A percentile compares a stretch with the other conserved stretches of the same genome.
These are phyloP conservation scores for Coluber constrictor DNA, from an alignment of 2,797 vertebrate species.

Conservation along the genomic window DNA sequence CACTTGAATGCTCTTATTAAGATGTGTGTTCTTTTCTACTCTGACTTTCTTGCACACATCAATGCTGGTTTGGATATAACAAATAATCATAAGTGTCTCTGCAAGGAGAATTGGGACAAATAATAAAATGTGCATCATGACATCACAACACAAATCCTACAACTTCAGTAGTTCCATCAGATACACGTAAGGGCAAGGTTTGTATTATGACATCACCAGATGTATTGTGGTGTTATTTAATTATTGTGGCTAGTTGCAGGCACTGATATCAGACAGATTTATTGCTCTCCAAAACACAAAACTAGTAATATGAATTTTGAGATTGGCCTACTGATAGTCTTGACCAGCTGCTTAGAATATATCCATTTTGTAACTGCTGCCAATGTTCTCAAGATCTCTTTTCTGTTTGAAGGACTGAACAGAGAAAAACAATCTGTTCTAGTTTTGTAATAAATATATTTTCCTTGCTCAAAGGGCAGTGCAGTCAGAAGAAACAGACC, in stretches of 20 bases:
- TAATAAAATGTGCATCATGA: neutral
- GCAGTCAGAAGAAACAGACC: constrained; percentile 8
- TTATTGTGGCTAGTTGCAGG: neutral
- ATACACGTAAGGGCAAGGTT: neutral
- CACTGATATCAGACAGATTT: neutral
- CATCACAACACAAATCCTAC: neutral
- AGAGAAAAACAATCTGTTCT: neutral
- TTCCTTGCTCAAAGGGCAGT: neutral
- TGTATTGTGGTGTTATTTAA: neutral
- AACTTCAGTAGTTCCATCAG: neutral
- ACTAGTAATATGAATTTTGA: neutral
- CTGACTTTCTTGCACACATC: neutral
- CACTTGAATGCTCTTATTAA: neutral
- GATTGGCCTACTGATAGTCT: neutral
- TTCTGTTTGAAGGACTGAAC: constrained; percentile 3
- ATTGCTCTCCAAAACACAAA: neutral
- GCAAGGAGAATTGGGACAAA: neutral
- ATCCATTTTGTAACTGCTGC: neutral
- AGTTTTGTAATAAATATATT: neutral
- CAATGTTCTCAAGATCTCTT: neutral
- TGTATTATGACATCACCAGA: neutral
- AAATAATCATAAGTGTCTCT: neutral
- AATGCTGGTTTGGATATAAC: neutral
- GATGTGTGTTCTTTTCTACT: neutral
- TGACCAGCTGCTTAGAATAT: neutral